phyloP scores from a whole-genome alignment of 2,888 invertebrate species.

The Cryptocheilus praepositus region DNA sequence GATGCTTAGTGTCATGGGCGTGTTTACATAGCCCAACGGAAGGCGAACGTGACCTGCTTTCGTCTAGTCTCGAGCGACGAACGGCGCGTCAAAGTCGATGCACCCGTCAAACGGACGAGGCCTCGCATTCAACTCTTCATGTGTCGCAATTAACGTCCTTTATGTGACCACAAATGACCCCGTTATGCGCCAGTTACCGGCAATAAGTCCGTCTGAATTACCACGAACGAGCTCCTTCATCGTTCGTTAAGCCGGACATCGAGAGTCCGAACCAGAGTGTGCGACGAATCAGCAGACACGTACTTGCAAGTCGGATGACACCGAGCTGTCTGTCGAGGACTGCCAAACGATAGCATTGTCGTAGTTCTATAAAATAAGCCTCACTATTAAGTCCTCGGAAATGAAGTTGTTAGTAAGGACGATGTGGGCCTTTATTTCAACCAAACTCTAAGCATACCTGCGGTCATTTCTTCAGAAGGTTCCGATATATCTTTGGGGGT shows the following conservation, averaged over 20 bases:
- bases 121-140: slow-evolving; percentile 35
- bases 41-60: slow-evolving; percentile 46
- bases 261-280: background rate
- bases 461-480: no score
- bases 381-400: no score
- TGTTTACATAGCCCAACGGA: slow-evolving; percentile 37
- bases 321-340: background rate
- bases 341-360: background rate
- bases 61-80: slow-evolving; percentile 13
- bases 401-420: no score
- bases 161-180: slow-evolving; percentile 63
- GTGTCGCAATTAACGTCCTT: slow-evolving; percentile 59
- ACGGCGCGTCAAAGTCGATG: background rate
- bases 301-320: slow-evolving; percentile 7
- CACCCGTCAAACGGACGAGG: background rate
- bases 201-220: slow-evolving; percentile 66
- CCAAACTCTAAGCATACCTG: no score
- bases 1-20: slow-evolving; percentile 31
- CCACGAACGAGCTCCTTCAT: slow-evolving; percentile 63
- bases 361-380: no score
- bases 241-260: slow-evolving; percentile 53
- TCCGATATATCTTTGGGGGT: no score
- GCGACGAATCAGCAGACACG: background rate
- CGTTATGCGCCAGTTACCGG: slow-evolving; percentile 68
- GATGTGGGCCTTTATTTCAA: no score